phyloP scores from a whole-genome alignment of 2,113 vertebrate species.

The Numida meleagris region DNA sequence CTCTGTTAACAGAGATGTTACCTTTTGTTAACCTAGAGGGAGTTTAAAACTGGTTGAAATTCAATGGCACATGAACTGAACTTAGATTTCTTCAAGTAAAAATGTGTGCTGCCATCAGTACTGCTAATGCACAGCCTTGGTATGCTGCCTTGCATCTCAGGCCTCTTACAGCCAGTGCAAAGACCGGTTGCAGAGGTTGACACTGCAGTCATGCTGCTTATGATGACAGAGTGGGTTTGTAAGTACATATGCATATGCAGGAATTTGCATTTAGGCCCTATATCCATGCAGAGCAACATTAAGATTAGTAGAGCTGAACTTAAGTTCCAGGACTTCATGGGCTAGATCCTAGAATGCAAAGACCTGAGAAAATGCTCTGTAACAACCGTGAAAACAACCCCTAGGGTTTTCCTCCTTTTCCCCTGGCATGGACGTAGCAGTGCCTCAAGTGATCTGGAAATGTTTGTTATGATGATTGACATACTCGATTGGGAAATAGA shows the following conservation, averaged over 20 bases:
- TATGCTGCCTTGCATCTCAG: background rate
- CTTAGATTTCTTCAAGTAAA: background rate
- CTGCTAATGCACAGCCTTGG: background rate
- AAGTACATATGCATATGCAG: rapidly evolving
- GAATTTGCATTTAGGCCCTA: background rate
- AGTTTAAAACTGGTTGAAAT: background rate
- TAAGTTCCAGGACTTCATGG: background rate
- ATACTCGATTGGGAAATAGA: background rate
- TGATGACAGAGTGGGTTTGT: background rate
- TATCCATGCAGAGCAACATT: background rate
- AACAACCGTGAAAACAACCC: background rate
- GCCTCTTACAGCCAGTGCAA: background rate
- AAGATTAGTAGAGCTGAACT: background rate
- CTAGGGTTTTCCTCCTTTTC: background rate
- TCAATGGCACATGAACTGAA: background rate
- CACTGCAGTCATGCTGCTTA: background rate
- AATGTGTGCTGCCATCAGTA: background rate
- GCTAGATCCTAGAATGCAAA: background rate
- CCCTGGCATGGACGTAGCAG: rapidly evolving
- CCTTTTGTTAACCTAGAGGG: background rate
- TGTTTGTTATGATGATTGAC: background rate
- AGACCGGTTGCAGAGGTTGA: background rate
- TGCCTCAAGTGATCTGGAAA: background rate
- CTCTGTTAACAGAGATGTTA: background rate
- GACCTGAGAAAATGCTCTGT: background rate